Percentiles rank a stretch among this genome's conserved stretches.
Evolutionary conservation across 1,140 invertebrate genomes (phyloP).

Genomic region (Polyergus mexicanus): DNA sequence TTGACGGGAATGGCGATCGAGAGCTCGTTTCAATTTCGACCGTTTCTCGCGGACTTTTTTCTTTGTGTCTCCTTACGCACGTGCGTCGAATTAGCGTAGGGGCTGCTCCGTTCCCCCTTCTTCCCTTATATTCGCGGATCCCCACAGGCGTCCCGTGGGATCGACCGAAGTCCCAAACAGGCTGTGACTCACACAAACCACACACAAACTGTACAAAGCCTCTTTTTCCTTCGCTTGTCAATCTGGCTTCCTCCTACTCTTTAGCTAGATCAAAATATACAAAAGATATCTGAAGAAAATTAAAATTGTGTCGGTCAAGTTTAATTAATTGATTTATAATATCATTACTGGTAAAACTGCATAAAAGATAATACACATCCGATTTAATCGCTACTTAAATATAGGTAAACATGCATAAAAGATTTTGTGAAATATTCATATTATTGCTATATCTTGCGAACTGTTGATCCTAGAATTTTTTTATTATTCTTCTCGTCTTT

Average conservation of each 20-base stretch:
- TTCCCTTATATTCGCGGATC: slow-evolving; percentile 24
- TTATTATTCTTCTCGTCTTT: no score
- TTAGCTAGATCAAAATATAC: slow-evolving; percentile 12
- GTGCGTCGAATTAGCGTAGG: slow-evolving; percentile 79
- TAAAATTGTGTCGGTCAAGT: no score
- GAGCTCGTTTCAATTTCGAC: slow-evolving; percentile 69
- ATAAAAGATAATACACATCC: no score
- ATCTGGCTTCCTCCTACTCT: slow-evolving; percentile 1
- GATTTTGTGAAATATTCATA: no score
- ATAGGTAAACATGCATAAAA: no score
- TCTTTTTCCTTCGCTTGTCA: slow-evolving; percentile 26
- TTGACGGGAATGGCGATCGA: slow-evolving; percentile 50
- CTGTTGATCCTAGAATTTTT: no score
- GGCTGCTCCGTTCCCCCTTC: slow-evolving; percentile 29
- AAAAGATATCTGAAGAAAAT: background rate
- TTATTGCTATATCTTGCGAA: no score
- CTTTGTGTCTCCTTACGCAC: slow-evolving; percentile 72
- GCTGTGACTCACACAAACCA: slow-evolving; percentile 70
- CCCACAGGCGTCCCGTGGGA: slow-evolving; percentile 62
- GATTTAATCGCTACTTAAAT: no score
- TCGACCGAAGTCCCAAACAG: slow-evolving; percentile 56
- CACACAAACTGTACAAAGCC: slow-evolving; percentile 32
- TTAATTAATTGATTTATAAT: no score
- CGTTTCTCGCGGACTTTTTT: slow-evolving; percentile 33
- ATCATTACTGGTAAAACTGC: no score